Percentiles rank a stretch among this genome's conserved stretches.
phyloP scores from a whole-genome alignment of 1,140 invertebrate species.

The Drosophila tani region DNA sequence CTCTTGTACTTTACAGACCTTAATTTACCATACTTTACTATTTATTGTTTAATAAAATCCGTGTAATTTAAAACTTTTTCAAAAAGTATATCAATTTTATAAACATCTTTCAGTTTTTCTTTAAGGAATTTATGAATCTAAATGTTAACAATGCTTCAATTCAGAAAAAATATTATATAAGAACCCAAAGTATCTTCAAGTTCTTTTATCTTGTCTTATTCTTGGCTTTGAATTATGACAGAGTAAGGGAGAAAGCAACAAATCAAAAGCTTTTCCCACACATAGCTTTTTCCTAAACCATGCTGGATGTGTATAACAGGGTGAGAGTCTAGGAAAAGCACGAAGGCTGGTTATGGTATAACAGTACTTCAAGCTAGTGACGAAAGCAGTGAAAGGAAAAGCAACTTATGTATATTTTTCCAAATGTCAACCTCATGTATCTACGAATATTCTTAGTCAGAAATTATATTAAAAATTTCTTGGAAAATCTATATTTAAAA shows the following conservation, averaged over 20 bases:
- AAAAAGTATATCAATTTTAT: too few species aligned
- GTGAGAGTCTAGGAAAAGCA: slow-evolving; percentile 5
- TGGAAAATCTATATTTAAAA: too few species aligned
- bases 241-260: not conserved
- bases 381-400: not conserved
- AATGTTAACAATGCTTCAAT: too few species aligned
- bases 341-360: not conserved
- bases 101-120: too few species aligned
- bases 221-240: not conserved
- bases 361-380: slow-evolving; percentile 1
- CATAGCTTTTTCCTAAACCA: not conserved
- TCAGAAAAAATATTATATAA: not conserved
- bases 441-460: not conserved
- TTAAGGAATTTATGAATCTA: too few species aligned
- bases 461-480: not conserved
- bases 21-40: too few species aligned
- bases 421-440: not conserved
- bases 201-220: not conserved
- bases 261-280: not conserved
- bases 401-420: not conserved
- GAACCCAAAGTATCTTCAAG: not conserved
- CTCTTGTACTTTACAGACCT: too few species aligned
- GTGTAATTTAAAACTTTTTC: too few species aligned
- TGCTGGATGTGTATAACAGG: not conserved
- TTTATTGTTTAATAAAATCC: too few species aligned